These are phyloP conservation scores for Catamblyrhynchus diadema DNA, from an alignment of 2,797 vertebrate genomes.

Conservation along the genomic window DNA sequence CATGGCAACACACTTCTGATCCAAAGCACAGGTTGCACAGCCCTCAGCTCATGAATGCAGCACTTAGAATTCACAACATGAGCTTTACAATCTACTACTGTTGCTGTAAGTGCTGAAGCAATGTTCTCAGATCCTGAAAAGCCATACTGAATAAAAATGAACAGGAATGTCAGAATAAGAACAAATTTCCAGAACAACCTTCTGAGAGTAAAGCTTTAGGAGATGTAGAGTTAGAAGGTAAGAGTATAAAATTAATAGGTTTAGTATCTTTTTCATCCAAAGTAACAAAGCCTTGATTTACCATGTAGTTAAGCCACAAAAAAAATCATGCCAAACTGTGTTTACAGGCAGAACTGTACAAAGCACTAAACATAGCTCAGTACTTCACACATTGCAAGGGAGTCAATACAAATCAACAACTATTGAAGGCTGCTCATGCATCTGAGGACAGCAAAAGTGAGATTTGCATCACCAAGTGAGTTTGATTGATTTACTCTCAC, in stretches of 20 bases:
- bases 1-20: neutral
- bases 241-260: neutral
- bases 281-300: neutral
- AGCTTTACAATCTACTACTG: neutral
- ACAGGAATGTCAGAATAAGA: neutral
- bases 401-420: neutral
- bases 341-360: neutral
- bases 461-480: neutral
- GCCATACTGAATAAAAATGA: neutral
- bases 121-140: neutral
- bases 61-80: neutral
- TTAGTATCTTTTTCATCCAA: neutral
- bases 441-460: neutral
- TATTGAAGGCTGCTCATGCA: neutral
- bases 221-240: neutral
- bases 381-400: neutral
- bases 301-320: neutral
- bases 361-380: neutral
- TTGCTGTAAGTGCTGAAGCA: neutral
- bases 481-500: conserved; percentile 13
- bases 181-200: neutral
- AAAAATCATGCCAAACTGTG: neutral
- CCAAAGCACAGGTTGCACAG: neutral
- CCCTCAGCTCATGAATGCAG: neutral
- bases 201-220: neutral